These are phyloP conservation scores for Lepus townsendii DNA, from an alignment of 2,797 vertebrate genomes.

Conservation along the genomic window DNA sequence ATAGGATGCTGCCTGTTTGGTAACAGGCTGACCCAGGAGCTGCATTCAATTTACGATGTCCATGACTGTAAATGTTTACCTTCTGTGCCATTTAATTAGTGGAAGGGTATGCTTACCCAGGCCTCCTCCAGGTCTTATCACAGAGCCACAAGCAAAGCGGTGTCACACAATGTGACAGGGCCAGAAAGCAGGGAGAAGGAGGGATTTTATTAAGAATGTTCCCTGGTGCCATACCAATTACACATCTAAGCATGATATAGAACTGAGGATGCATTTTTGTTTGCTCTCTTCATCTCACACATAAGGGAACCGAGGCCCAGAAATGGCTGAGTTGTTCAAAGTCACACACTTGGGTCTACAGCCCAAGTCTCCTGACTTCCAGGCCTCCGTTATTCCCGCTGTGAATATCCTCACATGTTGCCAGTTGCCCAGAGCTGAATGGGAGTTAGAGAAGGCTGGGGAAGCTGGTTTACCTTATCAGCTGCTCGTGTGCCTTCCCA, in stretches of 20 bases:
- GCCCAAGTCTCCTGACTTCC: background rate
- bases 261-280: background rate
- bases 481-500: background rate
- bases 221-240: background rate
- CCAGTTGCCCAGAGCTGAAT: background rate
- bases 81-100: slow-evolving; percentile 8
- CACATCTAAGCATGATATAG: background rate
- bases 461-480: background rate
- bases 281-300: background rate
- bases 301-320: background rate
- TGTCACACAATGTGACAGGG: background rate
- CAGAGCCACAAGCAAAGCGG: background rate
- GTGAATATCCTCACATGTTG: background rate
- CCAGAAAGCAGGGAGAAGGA: background rate
- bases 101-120: background rate
- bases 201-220: background rate
- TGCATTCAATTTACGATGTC: background rate
- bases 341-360: background rate
- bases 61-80: background rate
- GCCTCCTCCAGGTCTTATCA: background rate
- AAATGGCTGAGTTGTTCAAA: background rate
- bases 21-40: background rate
- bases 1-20: background rate
- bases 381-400: background rate
- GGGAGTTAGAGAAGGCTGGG: background rate